Conservation (phyloP, 2,888 invertebrate species). For the Hanleya hanleyi region DNA sequence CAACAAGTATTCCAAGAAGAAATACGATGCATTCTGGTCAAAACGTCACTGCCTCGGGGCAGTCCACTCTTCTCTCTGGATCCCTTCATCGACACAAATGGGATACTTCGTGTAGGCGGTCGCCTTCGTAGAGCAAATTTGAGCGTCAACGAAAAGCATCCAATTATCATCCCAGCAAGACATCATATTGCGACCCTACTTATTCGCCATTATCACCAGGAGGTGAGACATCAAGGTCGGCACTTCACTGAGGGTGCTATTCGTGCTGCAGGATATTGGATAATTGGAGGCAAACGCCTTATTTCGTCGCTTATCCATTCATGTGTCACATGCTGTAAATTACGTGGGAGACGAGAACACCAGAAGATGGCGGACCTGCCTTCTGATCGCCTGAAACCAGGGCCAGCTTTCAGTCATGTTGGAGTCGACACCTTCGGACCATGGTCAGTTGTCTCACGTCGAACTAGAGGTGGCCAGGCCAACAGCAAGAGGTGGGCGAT, state of each 20-base stretch:
- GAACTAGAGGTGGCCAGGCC: constrained; percentile 32
- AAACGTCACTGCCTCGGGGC: neutral
- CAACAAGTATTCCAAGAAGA: neutral
- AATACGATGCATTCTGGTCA: neutral
- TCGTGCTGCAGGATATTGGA: constrained; percentile 1
- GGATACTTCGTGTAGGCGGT: neutral
- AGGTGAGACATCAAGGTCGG: constrained; percentile 13
- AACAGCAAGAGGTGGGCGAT: constrained; percentile 34
- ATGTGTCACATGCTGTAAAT: constrained; percentile 29
- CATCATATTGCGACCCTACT: constrained; percentile 8
- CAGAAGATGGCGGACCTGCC: constrained; percentile 37
- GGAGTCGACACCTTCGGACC: neutral
- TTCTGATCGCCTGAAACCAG: neutral
- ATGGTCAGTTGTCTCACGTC: constrained; percentile 26
- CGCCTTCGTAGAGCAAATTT: neutral
- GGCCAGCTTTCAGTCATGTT: neutral
- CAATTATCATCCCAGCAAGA: constrained; percentile 1
- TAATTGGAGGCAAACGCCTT: neutral
- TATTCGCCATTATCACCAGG: constrained; percentile 7
- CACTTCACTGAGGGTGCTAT: constrained; percentile 16
- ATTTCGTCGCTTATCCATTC: constrained; percentile 14
- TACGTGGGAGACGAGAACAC: constrained; percentile 13
- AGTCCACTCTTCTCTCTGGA: neutral
- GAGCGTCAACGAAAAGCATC: neutral
- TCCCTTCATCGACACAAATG: neutral